Percentiles rank a stretch among this genome's conserved stretches.
These are phyloP conservation scores for Salvelinus fontinalis DNA, from an alignment of 2,113 vertebrate genomes.

Conservation along the genomic window DNA sequence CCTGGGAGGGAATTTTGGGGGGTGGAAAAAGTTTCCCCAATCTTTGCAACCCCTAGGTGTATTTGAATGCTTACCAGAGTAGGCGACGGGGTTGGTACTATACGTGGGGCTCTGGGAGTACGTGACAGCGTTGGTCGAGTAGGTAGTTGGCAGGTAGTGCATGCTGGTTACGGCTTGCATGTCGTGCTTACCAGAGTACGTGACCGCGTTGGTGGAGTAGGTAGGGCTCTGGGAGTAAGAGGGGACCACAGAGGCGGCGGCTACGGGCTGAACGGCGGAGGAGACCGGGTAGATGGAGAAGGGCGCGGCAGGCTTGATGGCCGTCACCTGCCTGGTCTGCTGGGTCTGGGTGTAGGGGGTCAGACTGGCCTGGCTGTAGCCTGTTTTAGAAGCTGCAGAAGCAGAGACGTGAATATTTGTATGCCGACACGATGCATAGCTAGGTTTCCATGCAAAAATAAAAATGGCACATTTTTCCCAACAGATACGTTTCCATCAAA, in stretches of 20 bases:
- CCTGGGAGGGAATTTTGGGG: too few species aligned
- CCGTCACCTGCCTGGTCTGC: slow-evolving; percentile 95
- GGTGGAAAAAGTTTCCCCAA: too few species aligned
- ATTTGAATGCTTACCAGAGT: neutral
- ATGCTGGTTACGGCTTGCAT: neutral
- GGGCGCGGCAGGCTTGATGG: slow-evolving; percentile 94
- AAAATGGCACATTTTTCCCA: too few species aligned
- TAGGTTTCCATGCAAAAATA: too few species aligned
- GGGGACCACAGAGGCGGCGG: slow-evolving; percentile 90
- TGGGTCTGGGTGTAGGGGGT: slow-evolving; percentile 95
- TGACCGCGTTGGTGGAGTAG: slow-evolving; percentile 96
- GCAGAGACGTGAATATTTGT: neutral
- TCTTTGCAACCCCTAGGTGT: too few species aligned
- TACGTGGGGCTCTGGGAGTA: neutral
- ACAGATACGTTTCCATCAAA: too few species aligned
- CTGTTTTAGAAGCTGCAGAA: slow-evolving; percentile 85
- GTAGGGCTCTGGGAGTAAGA: slow-evolving; percentile 97
- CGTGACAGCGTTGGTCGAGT: neutral
- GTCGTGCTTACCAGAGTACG: slow-evolving; percentile 79
- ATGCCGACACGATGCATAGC: neutral
- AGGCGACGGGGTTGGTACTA: neutral
- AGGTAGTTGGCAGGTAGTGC: neutral
- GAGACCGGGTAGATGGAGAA: slow-evolving; percentile 98
- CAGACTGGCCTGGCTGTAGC: slow-evolving; percentile 88
- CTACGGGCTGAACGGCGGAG: slow-evolving; percentile 91